Evolutionary conservation across 2,113 vertebrate genomes (phyloP), one percentile per base, ranked within the genome.

Genomic region (Todiramphus saurophagus): DNA sequence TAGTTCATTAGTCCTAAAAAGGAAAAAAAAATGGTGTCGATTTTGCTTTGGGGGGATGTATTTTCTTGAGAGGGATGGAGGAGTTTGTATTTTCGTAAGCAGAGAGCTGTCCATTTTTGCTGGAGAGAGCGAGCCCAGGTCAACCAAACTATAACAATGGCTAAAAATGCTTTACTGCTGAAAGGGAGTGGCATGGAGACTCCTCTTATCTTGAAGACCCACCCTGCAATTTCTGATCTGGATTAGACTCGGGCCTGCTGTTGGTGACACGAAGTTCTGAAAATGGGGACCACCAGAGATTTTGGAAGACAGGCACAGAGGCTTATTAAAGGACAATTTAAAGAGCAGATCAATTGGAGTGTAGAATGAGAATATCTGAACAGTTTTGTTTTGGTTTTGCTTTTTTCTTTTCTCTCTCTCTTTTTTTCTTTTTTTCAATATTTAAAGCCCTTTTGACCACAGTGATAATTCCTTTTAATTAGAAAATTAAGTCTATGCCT

Each of bases 121-220:
- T 50, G 31, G 19, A 48, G 18, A 48, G 51, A 19, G 51, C 17
- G 51, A 19, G 51, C 17, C 7, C 13, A 43, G 27, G 37, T 35
- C 63, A 53, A 35, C 15, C 12, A 59, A 31, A 58, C 3, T 19
- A 13, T 13, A 27, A 2, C 27, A 11, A 0, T 2, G 21, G 7
- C 62, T 63, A 48, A 25, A 16, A 30, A 4, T 0, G 1, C 28
- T 69, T 44, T 4, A 0, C 23, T n/a, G 17, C 56, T n/a, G n/a
- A 44, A 55, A 55, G 46, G 56, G 14, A 59, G 51, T 58, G 12
- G 9, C 31, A 20, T 1, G 4, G 46, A 63, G 37, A 46, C 9
- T 35, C 9, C 31, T 46, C n/a, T 58, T 53, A 23, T 21, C 9
- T 67, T 35, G 58, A 67, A 48, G 35, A 60, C 37, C 14, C 8